Base-by-base conservation (phyloP, 53 echinoderm and acorn worm genomes). In the Luidia sarsii region DNA sequence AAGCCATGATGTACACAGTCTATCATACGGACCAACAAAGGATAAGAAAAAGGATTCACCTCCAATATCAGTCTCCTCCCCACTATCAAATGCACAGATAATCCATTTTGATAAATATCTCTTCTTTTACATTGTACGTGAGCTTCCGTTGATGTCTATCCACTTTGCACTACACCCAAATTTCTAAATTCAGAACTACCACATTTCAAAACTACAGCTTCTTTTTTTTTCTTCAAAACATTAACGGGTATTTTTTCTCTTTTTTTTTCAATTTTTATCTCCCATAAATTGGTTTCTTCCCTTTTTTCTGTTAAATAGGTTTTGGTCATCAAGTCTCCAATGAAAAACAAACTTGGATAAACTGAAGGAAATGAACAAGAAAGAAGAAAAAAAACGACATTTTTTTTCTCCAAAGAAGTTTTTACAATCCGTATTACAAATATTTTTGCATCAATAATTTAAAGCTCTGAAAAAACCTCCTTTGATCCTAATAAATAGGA, bases 361-460 rank as follows among this genome's bases (percentile, higher is more conserved):
- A 37, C 16, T 7, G 8, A n/a, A 71, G 8, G 8, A 43, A 61
- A 28, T 60, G 18, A 77, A 75, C 23, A 22, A 39, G 21, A 46
- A 77, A 50, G 18, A 36, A 48, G 38, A 70, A 70, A 25, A 41
- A 60, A 61, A 60, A 18, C 20, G 60, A 16, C 38, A 22, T 72
- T 70, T 55, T 50, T 72, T 25, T 70, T 55, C 37, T 72, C 38
- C 19, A 32, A 72, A 71, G 34, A 75, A 77, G 37, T 77, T 43
- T 77, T 39, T 77, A 77, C 77, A 77, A n/a, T 61, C 77, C 27
- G 77, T 77, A 67, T 67, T 67, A 77, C 77, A 77, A 77, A 77
- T 60, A 77, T 65, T 2, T 77, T 77, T 77, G 77, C 77, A 77
- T 77, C 77, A 77, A 77, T 77, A 77, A 77, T 59, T 77, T 77